Percentiles rank a stretch among this genome's conserved stretches.
Evolutionary conservation across 2,113 vertebrate species (phyloP).

Genomic region (Vidua macroura): DNA sequence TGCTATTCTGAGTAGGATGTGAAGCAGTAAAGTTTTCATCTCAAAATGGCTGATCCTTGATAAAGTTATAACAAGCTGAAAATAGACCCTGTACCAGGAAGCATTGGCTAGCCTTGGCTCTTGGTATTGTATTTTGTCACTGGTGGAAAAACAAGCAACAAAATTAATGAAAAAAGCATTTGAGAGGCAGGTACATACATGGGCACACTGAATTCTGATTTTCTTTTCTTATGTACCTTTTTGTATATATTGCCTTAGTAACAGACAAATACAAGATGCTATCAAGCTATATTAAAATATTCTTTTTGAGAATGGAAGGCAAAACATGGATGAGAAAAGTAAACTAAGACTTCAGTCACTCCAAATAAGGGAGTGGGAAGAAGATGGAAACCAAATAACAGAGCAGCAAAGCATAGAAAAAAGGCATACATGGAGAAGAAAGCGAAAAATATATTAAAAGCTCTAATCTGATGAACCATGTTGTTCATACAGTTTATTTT

Average conservation of each 20-base stretch:
- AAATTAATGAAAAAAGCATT: neutral
- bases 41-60: neutral
- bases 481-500: neutral
- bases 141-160: neutral
- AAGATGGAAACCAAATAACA: neutral
- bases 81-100: neutral
- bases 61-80: neutral
- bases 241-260: neutral
- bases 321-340: conserved; percentile 12
- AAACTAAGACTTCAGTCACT: neutral
- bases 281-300: conserved; percentile 9
- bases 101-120: neutral
- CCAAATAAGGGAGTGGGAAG: neutral
- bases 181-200: neutral
- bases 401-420: neutral
- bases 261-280: conserved; percentile 29
- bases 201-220: neutral
- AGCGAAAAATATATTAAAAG: neutral
- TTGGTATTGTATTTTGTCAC: neutral
- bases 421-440: neutral
- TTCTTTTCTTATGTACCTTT: neutral
- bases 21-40: neutral
- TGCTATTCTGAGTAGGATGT: neutral
- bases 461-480: neutral
- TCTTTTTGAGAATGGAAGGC: conserved; percentile 1